Evolutionary conservation across 2,113 vertebrate genomes (phyloP), one percentile per base, ranked within the genome.

Genomic region (Fregetta grallaria): DNA sequence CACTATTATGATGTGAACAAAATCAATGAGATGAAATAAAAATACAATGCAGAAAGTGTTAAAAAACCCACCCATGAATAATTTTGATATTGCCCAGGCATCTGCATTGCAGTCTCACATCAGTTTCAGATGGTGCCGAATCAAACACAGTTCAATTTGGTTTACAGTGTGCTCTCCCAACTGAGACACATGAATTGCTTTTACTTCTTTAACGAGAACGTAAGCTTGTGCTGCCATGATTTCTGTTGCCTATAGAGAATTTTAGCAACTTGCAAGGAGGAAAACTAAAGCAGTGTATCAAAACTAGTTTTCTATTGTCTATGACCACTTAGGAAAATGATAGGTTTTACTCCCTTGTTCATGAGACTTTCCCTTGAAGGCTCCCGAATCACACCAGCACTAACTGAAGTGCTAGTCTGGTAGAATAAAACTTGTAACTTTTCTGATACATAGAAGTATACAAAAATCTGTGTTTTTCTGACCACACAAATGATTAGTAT

Each of bases 341-440:
- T 19, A 66, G 52, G 18, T 49, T 75, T 73, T 89, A 34, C 11
- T 58, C 49, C 3, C 30, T 30, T 68, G 25, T 62, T 90, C 21
- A 49, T 5, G 2, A 62, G 50, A 21, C 16, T 32, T 61, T 70
- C 25, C 2, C 16, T 72, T 66, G 30, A 74, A 87, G 16, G 18
- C 5, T 56, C 26, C 14, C 1, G 6, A 77, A 25, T 23, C 3
- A 0, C 4, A 23, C 2, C 5, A 18, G 3, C 6, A 8, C n/a
- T 70, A 49, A 84, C 1, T 2, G 2, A 75, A 26, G 2, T 38
- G 2, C 19, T 85, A 45, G 1, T 68, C 29, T 36, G 18, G 4
- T 34, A 42, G 18, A 72, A 76, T 22, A 77, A 19, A 76, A 73
- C 47, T 11, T 10, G 3, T 36, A 17, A 59, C 45, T 26, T 72